These are phyloP conservation scores for Cladopsammia gracilis DNA, from an alignment of 64 coral and sea anemone genomes.

Conservation along the genomic window DNA sequence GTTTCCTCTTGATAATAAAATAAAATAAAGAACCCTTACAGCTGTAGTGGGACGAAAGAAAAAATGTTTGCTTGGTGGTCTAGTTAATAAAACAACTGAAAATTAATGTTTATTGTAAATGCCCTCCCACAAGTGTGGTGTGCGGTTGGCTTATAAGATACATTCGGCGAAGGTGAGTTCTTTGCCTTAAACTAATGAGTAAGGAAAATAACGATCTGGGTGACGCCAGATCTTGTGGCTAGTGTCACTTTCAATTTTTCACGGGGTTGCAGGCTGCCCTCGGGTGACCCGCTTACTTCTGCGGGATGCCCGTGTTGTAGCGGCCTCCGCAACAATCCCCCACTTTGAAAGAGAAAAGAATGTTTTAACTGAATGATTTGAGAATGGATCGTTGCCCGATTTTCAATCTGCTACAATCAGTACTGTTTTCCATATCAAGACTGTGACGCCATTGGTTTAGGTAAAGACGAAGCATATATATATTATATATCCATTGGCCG, in stretches of 20 bases:
- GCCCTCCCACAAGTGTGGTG: conserved; percentile 1
- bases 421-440: too few species aligned
- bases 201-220: conserved; percentile 99
- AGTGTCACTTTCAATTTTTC: conserved; percentile 84
- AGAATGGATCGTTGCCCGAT: background rate
- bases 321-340: conserved; percentile 63
- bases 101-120: background rate
- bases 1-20: background rate
- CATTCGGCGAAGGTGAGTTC: rapidly evolving
- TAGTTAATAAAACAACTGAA: background rate
- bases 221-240: conserved; percentile 99
- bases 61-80: background rate
- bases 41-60: background rate
- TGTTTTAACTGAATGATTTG: too few species aligned
- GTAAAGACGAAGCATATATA: too few species aligned
- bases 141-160: background rate
- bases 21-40: too few species aligned
- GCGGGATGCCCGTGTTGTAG: conserved; percentile 90
- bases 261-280: conserved; percentile 78
- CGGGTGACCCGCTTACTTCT: conserved; percentile 93
- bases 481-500: too few species aligned
- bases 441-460: too few species aligned
- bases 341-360: background rate
- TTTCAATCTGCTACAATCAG: too few species aligned
- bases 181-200: conserved; percentile 99